These are phyloP conservation scores for Chunga burmeisteri DNA, from an alignment of 2,113 vertebrate genomes.

Conservation along the genomic window DNA sequence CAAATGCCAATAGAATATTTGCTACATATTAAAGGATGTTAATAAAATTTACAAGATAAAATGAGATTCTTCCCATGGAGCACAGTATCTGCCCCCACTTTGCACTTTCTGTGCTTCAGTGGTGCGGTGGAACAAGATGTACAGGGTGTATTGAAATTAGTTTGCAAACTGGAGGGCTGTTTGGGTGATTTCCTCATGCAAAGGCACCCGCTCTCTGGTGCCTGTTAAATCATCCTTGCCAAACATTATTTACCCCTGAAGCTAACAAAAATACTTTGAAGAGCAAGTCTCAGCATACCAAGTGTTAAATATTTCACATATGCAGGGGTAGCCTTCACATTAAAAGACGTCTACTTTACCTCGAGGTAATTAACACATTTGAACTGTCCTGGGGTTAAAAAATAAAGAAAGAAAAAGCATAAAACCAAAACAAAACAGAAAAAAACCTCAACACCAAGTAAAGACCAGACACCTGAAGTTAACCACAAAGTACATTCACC, in stretches of 20 bases:
- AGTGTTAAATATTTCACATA: slow-evolving; percentile 60
- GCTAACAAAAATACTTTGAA: slow-evolving; percentile 56
- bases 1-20: slow-evolving; percentile 2
- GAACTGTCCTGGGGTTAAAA: slow-evolving; percentile 32
- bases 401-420: background rate
- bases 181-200: background rate
- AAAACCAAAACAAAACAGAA: slow-evolving; percentile 4
- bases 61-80: background rate
- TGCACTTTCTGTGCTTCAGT: background rate
- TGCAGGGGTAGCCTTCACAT: slow-evolving; percentile 43
- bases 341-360: slow-evolving; percentile 43
- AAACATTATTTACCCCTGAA: slow-evolving; percentile 60
- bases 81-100: background rate
- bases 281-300: slow-evolving; percentile 61
- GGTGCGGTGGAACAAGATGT: background rate
- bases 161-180: background rate
- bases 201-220: slow-evolving; percentile 16
- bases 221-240: slow-evolving; percentile 34
- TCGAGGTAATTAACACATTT: background rate
- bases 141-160: background rate
- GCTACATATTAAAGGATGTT: background rate
- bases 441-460: background rate
- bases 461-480: background rate
- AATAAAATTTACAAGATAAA: background rate
- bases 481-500: background rate